Base-by-base conservation (phyloP, 2,113 vertebrate genomes). In the Lepidothrix coronata region DNA sequence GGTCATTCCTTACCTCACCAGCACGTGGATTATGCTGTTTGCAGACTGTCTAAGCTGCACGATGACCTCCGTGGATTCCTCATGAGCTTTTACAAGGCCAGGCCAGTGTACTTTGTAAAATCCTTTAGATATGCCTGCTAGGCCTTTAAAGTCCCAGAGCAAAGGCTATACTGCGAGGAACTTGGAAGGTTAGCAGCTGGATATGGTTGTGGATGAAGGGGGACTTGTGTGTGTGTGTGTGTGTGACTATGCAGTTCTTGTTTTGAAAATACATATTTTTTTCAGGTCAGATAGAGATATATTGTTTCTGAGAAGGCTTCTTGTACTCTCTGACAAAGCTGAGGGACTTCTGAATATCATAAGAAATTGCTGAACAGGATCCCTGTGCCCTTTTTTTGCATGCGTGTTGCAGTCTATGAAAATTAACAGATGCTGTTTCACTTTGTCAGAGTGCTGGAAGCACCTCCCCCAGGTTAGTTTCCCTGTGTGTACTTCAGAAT, bases 101-200 rank as follows among this genome's bases (percentile, higher is more conserved):
- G 93, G 83, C 86, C 80, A 85, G 83, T 95, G 92, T 96, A 92
- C 80, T 95, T 96, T 89, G 54, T 72, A 78, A 96, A 96, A 95
- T 91, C 93, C 96, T 85, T 96, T 93, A 91, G 93, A 94, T 93
- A 95, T 93, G 93, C 80, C 86, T 95, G 86, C 84, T 96, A 74
- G 92, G 66, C 91, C 95, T 95, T 84, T 94, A 87, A 91, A 95
- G 93, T 93, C 88, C 77, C 86, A 87, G 66, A 87, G 73, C 92
- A 91, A 73, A 94, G 88, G 31, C 88, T 86, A 9, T 80, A 4
- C 58, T 81, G 28, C 52, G 85, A 85, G 70, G 54, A 94, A 85
- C 80, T 61, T 55, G 6, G 85, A 89, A 94, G n/a, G 57, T 89
- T 80, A 89, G 92, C 92, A 84, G 79, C 83, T 87, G 84, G 70